Conservation (phyloP, 1,140 invertebrate genomes). For the Drosophila insularis region DNA sequence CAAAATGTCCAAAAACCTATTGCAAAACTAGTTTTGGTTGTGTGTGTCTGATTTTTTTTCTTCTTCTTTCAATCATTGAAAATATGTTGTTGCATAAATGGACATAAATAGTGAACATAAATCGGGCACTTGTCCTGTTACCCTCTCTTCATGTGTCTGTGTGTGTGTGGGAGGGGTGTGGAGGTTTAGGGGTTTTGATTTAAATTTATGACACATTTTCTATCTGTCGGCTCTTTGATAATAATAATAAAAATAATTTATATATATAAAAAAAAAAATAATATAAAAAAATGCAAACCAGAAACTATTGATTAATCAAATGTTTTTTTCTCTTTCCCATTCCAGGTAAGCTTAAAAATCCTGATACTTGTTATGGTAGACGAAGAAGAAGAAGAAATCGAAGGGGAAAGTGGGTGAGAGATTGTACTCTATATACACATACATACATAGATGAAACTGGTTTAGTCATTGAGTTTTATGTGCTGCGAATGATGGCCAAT, state of each 20-base stretch:
- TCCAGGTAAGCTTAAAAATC: slow-evolving; percentile 68
- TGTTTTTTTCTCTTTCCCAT: slow-evolving; percentile 43
- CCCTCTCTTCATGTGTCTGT: no score
- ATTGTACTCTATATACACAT: background rate
- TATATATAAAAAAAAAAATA: background rate
- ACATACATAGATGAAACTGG: background rate
- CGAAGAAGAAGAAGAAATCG: background rate
- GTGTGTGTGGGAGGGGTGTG: no score
- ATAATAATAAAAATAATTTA: background rate
- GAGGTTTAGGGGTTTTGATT: no score
- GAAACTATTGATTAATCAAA: slow-evolving; percentile 67
- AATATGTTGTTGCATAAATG: slow-evolving; percentile 11
- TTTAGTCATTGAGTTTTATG: slow-evolving; percentile 13
- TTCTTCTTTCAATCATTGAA: background rate
- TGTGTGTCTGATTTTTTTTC: no score
- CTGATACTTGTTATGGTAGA: slow-evolving; percentile 25
- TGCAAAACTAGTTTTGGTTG: background rate
- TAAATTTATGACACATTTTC: slow-evolving; percentile 44
- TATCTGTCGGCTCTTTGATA: slow-evolving; percentile 35
- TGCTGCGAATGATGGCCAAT: slow-evolving; percentile 7
- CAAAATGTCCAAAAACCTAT: background rate
- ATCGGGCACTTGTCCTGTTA: slow-evolving; percentile 4
- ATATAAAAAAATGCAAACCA: slow-evolving; percentile 22
- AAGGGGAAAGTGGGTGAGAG: slow-evolving; percentile 18
- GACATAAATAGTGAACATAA: slow-evolving; percentile 6